A percentile compares a stretch with the other conserved stretches of the same genome.
These are phyloP conservation scores for Hyposoter didymator DNA, from an alignment of 2,888 invertebrate genomes.

Conservation along the genomic window DNA sequence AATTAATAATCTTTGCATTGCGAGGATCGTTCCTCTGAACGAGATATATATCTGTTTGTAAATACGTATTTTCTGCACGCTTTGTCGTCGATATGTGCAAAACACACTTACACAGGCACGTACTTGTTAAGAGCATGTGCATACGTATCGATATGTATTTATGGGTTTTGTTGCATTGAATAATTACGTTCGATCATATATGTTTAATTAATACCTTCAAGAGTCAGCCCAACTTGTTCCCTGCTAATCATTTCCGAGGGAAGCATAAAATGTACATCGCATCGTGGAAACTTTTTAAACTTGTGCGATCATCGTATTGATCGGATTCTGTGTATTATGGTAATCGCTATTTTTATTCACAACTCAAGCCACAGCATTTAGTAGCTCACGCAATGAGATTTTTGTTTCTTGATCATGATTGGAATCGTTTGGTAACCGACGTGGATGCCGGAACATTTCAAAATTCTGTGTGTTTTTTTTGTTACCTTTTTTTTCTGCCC, in stretches of 20 bases:
- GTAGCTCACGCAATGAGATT: neutral
- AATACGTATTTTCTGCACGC: neutral
- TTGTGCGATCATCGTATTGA: neutral
- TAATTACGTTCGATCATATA: constrained; percentile 37
- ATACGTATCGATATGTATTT: neutral
- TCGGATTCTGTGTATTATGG: neutral
- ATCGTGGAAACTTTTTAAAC: constrained; percentile 1
- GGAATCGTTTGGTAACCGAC: neutral
- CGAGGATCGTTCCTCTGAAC: constrained; percentile 45
- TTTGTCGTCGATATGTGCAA: neutral
- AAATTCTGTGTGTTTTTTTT: neutral
- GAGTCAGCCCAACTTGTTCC: constrained; percentile 47
- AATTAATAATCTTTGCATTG: constrained; percentile 64
- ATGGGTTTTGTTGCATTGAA: constrained; percentile 19
- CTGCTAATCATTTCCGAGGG: constrained; percentile 50
- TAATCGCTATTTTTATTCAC: neutral
- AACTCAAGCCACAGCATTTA: neutral
- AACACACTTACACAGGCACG: neutral
- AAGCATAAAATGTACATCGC: constrained; percentile 37
- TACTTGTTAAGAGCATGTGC: neutral
- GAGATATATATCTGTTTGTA: neutral
- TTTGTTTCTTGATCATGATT: neutral
- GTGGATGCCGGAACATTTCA: neutral
- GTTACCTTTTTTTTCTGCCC: neutral
- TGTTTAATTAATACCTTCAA: constrained; percentile 47